Evolutionary conservation across 2,888 invertebrate genomes (phyloP).

Genomic region (Trichopria drosophilae): DNA sequence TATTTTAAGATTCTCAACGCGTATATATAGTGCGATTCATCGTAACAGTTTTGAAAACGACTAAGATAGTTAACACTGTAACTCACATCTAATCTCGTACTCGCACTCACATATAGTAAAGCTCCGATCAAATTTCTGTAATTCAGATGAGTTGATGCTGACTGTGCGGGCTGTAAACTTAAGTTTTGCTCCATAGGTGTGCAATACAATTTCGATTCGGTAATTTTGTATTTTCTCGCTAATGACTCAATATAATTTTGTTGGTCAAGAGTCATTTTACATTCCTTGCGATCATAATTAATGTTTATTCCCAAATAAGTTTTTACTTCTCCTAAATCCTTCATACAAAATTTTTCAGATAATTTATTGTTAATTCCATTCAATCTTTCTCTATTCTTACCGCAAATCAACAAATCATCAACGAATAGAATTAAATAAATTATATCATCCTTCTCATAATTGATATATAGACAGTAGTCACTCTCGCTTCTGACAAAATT

Average conservation of each 20-base stretch:
- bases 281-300: constrained; percentile 1
- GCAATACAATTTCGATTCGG: constrained; percentile 11
- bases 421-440: constrained; percentile 8
- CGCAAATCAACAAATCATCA: constrained; percentile 4
- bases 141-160: constrained; percentile 8
- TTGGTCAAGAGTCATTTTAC: constrained; percentile 19
- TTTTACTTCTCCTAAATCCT: constrained; percentile 8
- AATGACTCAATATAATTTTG: constrained; percentile 17
- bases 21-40: constrained; percentile 22
- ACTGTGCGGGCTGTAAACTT: constrained; percentile 15
- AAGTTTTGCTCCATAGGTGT: constrained; percentile 26
- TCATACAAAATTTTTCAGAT: constrained; percentile 2
- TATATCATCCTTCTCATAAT: neutral
- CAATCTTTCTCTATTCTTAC: neutral
- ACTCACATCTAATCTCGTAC: constrained; percentile 22
- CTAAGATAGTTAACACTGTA: constrained; percentile 28
- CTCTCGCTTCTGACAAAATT: constrained; percentile 4
- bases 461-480: constrained; percentile 2
- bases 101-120: constrained; percentile 23
- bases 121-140: constrained; percentile 27
- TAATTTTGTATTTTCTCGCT: constrained; percentile 17
- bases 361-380: constrained; percentile 1
- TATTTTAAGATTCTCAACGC: too few species aligned
- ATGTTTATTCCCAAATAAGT: neutral
- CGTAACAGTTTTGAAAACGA: constrained; percentile 22